These are phyloP conservation scores for Micoletzkya japonica DNA, from an alignment of 2,888 invertebrate species.

Conservation along the genomic window DNA sequence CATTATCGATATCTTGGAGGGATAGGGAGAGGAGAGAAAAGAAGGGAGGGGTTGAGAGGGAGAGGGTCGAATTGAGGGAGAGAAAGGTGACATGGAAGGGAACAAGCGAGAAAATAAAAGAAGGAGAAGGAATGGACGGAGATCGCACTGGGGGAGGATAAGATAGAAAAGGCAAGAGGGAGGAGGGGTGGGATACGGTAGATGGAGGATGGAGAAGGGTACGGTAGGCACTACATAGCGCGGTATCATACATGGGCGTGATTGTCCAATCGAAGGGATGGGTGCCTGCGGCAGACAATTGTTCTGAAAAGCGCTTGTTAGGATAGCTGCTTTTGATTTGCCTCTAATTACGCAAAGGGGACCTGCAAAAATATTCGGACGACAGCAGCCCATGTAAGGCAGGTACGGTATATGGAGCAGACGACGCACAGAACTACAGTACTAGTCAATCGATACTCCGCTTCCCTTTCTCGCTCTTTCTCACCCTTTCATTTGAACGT, in stretches of 20 bases:
- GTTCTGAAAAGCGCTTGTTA: too few relatives aligned
- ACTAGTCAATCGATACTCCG: too few relatives aligned
- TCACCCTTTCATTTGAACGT: not conserved
- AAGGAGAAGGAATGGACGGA: not conserved
- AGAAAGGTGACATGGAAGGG: not conserved
- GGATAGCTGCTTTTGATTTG: too few relatives aligned
- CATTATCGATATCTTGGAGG: too few relatives aligned
- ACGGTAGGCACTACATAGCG: not conserved
- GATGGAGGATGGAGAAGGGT: not conserved
- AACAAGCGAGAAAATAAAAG: not conserved
- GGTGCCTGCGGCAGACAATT: too few relatives aligned
- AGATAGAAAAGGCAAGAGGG: conserved; percentile 11
- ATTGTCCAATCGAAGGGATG: not conserved
- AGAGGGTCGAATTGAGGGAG: not conserved
- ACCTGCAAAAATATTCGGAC: too few relatives aligned
- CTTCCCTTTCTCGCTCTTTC: not conserved
- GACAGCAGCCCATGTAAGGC: too few relatives aligned
- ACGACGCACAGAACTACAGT: too few relatives aligned
- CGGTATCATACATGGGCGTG: not conserved
- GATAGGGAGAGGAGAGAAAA: too few relatives aligned
- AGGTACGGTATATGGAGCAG: too few relatives aligned
- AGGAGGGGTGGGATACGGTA: not conserved
- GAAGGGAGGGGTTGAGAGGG: not conserved
- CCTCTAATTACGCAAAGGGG: too few relatives aligned
- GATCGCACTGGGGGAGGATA: not conserved